These are phyloP conservation scores for Arctia plantaginis DNA, from an alignment of 2,888 invertebrate genomes.

Conservation along the genomic window DNA sequence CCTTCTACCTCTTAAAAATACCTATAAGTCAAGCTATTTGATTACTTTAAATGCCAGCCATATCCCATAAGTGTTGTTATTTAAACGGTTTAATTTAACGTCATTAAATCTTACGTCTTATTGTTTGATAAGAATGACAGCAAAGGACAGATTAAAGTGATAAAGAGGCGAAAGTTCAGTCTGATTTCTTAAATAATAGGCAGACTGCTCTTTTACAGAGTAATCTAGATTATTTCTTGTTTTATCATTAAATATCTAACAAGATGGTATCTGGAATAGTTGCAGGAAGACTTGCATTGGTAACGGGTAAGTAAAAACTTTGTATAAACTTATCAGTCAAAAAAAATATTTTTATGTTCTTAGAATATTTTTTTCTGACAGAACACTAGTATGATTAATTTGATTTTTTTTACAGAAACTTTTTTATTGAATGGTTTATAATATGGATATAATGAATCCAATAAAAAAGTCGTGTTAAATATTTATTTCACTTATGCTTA, in stretches of 20 bases:
- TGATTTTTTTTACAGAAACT: not conserved
- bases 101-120: not conserved
- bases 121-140: not conserved
- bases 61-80: not conserved
- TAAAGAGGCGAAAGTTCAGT: not conserved
- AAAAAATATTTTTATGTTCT: not conserved
- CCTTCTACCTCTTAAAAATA: not conserved
- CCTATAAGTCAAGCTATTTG: not conserved
- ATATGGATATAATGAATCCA: no score
- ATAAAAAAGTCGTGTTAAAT: not conserved
- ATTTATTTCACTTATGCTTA: not conserved
- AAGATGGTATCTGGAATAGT: constrained; percentile 75
- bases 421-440: no score
- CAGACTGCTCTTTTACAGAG: not conserved
- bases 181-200: not conserved
- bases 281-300: constrained; percentile 76
- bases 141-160: not conserved
- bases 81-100: not conserved
- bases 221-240: not conserved
- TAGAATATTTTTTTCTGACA: not conserved
- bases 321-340: not conserved
- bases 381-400: not conserved
- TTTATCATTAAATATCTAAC: constrained; percentile 12
- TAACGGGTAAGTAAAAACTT: constrained; percentile 68
- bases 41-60: not conserved